phyloP scores from a whole-genome alignment of 2,797 vertebrate genomes.

The Prunella strophiata region DNA sequence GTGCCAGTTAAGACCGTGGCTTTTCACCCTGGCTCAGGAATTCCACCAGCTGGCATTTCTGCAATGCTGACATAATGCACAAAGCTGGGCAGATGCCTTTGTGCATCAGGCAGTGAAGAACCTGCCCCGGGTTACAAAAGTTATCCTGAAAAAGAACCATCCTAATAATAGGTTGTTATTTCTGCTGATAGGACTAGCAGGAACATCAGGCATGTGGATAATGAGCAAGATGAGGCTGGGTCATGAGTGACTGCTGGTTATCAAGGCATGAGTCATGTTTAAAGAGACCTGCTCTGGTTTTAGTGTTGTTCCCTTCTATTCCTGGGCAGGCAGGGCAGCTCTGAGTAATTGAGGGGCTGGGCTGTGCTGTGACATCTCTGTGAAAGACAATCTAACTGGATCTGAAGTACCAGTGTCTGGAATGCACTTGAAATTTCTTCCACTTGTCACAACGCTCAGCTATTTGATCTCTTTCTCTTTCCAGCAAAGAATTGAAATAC shows the following conservation, averaged over 20 bases:
- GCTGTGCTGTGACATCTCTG: background rate
- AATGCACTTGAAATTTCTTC: background rate
- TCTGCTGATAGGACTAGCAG: background rate
- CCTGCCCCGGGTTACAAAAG: background rate
- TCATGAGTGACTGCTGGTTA: background rate
- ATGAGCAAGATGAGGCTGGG: background rate
- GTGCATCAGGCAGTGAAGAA: background rate
- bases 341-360: background rate
- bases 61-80: accelerated
- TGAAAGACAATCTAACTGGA: background rate
- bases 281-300: background rate
- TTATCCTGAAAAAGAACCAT: background rate
- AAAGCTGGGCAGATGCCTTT: background rate
- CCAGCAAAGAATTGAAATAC: slow-evolving; percentile 94
- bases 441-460: accelerated
- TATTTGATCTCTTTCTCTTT: background rate
- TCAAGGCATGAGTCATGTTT: background rate
- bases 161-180: slow-evolving; percentile 37
- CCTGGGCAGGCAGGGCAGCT: accelerated
- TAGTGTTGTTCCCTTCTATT: background rate
- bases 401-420: background rate
- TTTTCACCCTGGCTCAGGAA: background rate
- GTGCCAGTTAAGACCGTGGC: accelerated
- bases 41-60: background rate
- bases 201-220: background rate